These are phyloP conservation scores for Chamaetylas fuelleborni DNA, from an alignment of 2,113 vertebrate species.

Conservation along the genomic window DNA sequence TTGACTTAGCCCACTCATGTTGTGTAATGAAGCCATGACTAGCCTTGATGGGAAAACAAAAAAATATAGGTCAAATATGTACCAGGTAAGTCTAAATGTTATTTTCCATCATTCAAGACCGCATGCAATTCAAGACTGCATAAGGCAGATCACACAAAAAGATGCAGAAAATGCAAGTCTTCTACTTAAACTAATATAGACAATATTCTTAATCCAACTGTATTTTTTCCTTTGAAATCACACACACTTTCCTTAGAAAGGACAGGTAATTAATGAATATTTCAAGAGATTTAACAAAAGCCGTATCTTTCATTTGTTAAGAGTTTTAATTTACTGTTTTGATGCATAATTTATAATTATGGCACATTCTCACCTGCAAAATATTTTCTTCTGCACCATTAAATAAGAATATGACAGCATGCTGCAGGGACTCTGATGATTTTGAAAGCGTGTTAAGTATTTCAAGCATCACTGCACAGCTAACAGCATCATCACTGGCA, in stretches of 20 bases:
- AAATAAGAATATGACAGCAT: constrained; percentile 94
- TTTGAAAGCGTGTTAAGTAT: constrained; percentile 86
- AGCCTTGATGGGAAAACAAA: constrained; percentile 77
- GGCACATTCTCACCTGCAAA: constrained; percentile 82
- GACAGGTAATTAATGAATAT: background rate
- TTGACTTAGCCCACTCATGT: constrained; percentile 89
- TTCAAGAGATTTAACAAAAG: background rate
- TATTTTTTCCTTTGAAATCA: background rate
- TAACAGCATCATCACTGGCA: constrained; percentile 96
- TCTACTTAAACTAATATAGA: background rate
- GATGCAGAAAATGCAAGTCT: background rate
- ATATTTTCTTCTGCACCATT: constrained; percentile 98
- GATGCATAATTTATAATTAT: background rate
- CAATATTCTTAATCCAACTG: background rate
- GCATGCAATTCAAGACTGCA: background rate
- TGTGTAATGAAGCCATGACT: constrained; percentile 99
- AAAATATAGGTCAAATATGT: constrained; percentile 11
- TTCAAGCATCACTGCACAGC: constrained; percentile 97
- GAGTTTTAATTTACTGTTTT: background rate
- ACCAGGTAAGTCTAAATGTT: background rate
- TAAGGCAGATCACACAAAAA: background rate
- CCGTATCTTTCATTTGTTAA: background rate
- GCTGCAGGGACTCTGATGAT: constrained; percentile 81
- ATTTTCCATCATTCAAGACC: background rate
- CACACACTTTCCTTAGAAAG: background rate